Base-by-base conservation (phyloP, 2,113 vertebrate genomes). In the Collichthys lucidus region DNA sequence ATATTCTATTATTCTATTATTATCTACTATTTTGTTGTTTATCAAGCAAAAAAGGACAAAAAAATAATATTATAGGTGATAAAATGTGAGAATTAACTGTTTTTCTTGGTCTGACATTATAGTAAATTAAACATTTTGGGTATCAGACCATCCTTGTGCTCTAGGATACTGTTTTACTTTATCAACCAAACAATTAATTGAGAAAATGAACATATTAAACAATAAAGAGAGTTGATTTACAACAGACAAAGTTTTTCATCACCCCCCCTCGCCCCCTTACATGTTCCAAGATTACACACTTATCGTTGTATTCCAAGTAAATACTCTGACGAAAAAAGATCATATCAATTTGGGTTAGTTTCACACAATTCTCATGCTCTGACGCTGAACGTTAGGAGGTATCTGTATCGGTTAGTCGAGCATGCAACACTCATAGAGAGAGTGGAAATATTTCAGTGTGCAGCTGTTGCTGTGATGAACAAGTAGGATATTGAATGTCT, bases 381-480 rank as follows among this genome's bases (percentile, higher is more conserved):
- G 49, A 49, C 22, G 44, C 46, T 67, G 40, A n/a, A 40, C 49
- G 22, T 70, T 19, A 53, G 50, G 0, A 44, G 29, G 35, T 67
- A 35, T 47, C 53, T 35, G 22, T 26, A 29, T 67, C 11, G 49
- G n/a, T 40, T 0, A 62, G 82, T 85, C 47, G 73, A 60, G 70
- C 42, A 42, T 50, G 42, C 44, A 64, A 79, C 68, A 31, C 11
- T 56, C 17, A 75, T 35, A 16, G 24, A n/a, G 4, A 4, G 9
- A 12, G 22, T 35, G 26, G 47, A 78, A 73, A 79, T 44, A 75
- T 73, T 68, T 76, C 64, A 47, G 52, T 62, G 64, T 81, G 67
- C 57, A 79, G 75, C 74, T 69, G 55, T 44, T 61, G 53, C 35
- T 49, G 40, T 31, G 62, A 64, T 16, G 22, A 61, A 24, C 8